Evolutionary conservation across 1,140 invertebrate genomes (phyloP), one percentile per base, ranked within the genome.

Genomic region (Bombus pascuorum): DNA sequence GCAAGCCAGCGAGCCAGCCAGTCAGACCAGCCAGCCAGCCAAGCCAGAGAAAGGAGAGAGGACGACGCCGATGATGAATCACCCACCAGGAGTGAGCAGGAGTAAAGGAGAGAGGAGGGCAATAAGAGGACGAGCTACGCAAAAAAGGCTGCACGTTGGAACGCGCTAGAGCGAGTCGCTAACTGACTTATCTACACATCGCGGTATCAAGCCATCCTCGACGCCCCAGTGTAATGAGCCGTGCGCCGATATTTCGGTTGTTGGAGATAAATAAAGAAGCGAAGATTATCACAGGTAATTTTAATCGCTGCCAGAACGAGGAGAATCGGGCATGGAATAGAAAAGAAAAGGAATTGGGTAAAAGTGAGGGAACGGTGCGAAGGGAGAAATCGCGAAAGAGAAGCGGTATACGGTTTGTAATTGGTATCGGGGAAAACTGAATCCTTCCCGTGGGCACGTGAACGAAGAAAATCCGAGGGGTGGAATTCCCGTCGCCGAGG

Each of bases 91-190:
- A 93, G 90, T 89, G 87, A 89, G 86, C 73, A 91, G 89, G 87
- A 92, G 88, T 82, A 87, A 90, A 86, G 83, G 88, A 90, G 85
- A 42, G 57, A 78, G 86, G 76, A 86, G 84, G 93, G 91, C 91
- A 93, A 93, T 93, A 93, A 94, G 91, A 90, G 88, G 85, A 90
- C 83, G 90, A 78, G 85, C 80, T 85, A 92, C 90, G 91, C 90
- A 93, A 94, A 94, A 93, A 93, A 92, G 90, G 87, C 80, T 91
- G 88, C 87, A 89, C 87, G 91, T 91, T 89, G 92, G 91, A 93
- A 92, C 93, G 93, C 93, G 94, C 91, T 95, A 95, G 93, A 94
- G 90, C 93, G 94, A 94, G 92, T 94, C 93, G 92, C 92, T 93
- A 93, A 93, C 93, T 92, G 92, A 94, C 94, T 95, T 95, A 95